Evolutionary conservation across 2,113 vertebrate genomes (phyloP), one percentile per base, ranked within the genome.

Genomic region (Prunella himalayana): DNA sequence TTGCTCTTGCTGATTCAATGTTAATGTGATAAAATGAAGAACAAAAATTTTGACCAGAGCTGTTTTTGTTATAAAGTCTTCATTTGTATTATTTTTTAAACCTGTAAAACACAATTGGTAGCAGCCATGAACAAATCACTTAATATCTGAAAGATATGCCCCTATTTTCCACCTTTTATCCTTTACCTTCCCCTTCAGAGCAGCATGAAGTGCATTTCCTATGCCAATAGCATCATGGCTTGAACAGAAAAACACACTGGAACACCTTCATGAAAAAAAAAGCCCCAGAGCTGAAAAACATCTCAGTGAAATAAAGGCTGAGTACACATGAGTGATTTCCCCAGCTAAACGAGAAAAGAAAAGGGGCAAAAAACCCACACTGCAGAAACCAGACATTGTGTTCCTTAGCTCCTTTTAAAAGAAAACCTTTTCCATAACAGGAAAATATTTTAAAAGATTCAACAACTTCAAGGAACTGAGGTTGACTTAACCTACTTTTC

Each of bases 391-490:
- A 82, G 37, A 35, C 66, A 72, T 11, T 47, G 57, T 65, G 53
- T 76, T 76, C 78, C 65, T 68, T 2, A 39, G 23, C 63, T 72
- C 14, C 42, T 82, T 85, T 39, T 13, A 53, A 24, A 61, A 39
- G 69, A 65, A 91, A 72, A 72, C 18, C 22, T 61, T 82, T 87
- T 94, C 78, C 56, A 21, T 35, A 72, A 84, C 81, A 95, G 91
- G 90, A 91, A 94, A 37, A 24, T 21, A 47, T 25, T 88, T 90
- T n/a, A n/a, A 41, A 90, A 73, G 25, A 66, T 88, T 35, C 35
- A 57, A 6, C 0, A 0, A 41, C 59, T 82, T 70, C 15, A 84
- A 79, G 78, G 60, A 75, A 37, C 45, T 44, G 18, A 53, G 47
- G 76, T 45, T 44, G 19, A 45, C 20, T 71, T 75, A 79, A 53